Evolutionary conservation across 1,140 invertebrate genomes (phyloP).

Genomic region (Steinernema khuongi): DNA sequence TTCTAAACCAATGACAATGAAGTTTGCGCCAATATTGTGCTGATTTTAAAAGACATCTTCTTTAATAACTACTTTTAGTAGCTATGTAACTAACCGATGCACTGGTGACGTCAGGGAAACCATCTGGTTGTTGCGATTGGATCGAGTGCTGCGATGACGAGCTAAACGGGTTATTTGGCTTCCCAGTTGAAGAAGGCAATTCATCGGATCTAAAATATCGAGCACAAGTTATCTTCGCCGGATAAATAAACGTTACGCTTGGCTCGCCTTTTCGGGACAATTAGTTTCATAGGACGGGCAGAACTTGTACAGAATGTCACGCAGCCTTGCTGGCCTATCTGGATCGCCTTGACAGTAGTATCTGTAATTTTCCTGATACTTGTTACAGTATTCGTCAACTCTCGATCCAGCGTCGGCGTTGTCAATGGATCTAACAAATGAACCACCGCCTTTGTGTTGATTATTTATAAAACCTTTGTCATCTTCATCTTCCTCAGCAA

Average conservation of each 20-base stretch:
- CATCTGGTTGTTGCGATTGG: neutral
- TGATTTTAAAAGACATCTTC: neutral
- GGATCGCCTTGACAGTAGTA: conserved; percentile 31
- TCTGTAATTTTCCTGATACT: conserved; percentile 31
- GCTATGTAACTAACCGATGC: neutral
- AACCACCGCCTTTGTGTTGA: neutral
- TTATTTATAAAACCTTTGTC: neutral
- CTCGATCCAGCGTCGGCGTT: neutral
- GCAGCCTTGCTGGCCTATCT: conserved; percentile 2
- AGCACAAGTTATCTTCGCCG: neutral
- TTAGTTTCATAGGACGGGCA: conserved; percentile 33
- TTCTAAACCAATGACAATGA: too few relatives aligned
- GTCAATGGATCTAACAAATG: neutral
- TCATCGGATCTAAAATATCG: conserved; percentile 8
- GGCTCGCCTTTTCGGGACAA: conserved; percentile 30
- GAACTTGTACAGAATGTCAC: conserved; percentile 25
- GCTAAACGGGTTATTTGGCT: conserved; percentile 21
- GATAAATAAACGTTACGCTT: neutral
- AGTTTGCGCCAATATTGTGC: too few relatives aligned
- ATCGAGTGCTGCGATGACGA: neutral
- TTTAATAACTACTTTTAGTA: too few relatives aligned
- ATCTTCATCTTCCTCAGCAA: neutral
- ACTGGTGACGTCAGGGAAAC: conserved; percentile 15
- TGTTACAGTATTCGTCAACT: conserved; percentile 20
- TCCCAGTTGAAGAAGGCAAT: conserved; percentile 13